These are phyloP conservation scores for Episyrphus balteatus DNA, from an alignment of 1,140 invertebrate species.

Conservation along the genomic window DNA sequence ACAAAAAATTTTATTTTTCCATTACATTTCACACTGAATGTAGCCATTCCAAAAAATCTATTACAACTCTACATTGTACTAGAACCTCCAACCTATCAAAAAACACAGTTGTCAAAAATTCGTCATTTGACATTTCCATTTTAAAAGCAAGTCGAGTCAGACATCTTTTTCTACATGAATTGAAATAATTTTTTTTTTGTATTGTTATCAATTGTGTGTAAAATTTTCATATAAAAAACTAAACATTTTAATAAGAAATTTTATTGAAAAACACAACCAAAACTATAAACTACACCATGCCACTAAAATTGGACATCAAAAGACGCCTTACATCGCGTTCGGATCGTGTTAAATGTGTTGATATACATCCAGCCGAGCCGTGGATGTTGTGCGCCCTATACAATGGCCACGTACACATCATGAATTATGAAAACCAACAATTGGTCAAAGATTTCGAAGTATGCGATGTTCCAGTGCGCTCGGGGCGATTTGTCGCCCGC, in stretches of 20 bases:
- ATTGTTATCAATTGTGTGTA: no score
- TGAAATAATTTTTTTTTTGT: no score
- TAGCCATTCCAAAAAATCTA: no score
- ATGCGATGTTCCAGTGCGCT: conserved; percentile 90
- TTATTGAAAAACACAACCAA: neutral
- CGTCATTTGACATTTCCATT: no score
- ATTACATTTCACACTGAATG: no score
- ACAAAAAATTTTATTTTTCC: no score
- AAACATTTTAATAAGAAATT: neutral
- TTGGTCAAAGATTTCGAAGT: conserved; percentile 50
- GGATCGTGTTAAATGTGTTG: conserved; percentile 95
- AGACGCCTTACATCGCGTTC: conserved; percentile 92
- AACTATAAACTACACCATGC: conserved; percentile 40
- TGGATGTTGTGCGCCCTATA: conserved; percentile 98
- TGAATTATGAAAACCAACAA: conserved; percentile 91
- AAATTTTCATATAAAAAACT: neutral
- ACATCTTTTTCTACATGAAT: no score
- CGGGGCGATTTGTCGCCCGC: conserved; percentile 89
- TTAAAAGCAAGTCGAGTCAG: no score
- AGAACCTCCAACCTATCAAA: no score
- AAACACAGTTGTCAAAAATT: no score
- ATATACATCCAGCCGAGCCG: conserved; percentile 93
- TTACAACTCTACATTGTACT: no score
- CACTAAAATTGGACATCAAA: conserved; percentile 94
- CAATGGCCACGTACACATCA: conserved; percentile 98